Evolutionary conservation across 30 jellyfish, hydroid and myxozoan genomes (phyloP).

Genomic region (Aurelia sp.): DNA sequence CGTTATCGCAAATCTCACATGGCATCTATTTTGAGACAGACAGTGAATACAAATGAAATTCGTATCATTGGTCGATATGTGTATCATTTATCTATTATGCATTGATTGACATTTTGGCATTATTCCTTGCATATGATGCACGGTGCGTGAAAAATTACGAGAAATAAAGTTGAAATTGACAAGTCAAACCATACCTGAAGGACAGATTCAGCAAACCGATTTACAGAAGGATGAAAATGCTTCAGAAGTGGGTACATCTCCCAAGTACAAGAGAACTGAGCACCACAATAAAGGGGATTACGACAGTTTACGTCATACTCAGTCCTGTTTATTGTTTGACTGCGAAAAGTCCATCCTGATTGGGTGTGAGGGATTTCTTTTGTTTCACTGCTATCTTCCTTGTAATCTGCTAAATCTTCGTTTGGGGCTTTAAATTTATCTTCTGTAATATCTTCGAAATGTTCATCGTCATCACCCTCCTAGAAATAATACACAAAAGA

Average conservation of each 20-base stretch:
- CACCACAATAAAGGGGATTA: constrained; percentile 94
- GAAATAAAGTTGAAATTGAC: too few species aligned
- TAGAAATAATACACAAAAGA: background rate
- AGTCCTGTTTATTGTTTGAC: constrained; percentile 30
- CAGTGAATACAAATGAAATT: too few species aligned
- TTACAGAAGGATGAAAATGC: constrained; percentile 95
- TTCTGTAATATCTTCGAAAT: constrained; percentile 70
- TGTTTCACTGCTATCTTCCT: background rate
- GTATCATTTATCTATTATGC: too few species aligned
- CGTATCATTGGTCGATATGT: too few species aligned
- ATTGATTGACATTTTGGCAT: too few species aligned
- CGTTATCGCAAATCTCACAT: too few species aligned
- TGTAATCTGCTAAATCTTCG: constrained; percentile 29
- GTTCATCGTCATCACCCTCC: constrained; percentile 97
- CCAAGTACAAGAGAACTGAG: constrained; percentile 95
- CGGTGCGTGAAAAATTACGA: too few species aligned
- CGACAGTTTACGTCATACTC: constrained; percentile 62
- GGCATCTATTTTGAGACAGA: too few species aligned
- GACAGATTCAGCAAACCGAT: constrained; percentile 73
- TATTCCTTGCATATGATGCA: too few species aligned
- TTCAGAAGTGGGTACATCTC: constrained; percentile 71
- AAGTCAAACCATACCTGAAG: constrained; percentile 34
- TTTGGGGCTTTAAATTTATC: constrained; percentile 53
- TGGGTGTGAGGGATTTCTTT: constrained; percentile 29
- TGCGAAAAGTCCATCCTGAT: constrained; percentile 78